Percentiles rank a stretch among this genome's conserved stretches.
These are phyloP conservation scores for Agonopterix heracliana DNA, from an alignment of 2,888 invertebrate genomes.

Conservation along the genomic window DNA sequence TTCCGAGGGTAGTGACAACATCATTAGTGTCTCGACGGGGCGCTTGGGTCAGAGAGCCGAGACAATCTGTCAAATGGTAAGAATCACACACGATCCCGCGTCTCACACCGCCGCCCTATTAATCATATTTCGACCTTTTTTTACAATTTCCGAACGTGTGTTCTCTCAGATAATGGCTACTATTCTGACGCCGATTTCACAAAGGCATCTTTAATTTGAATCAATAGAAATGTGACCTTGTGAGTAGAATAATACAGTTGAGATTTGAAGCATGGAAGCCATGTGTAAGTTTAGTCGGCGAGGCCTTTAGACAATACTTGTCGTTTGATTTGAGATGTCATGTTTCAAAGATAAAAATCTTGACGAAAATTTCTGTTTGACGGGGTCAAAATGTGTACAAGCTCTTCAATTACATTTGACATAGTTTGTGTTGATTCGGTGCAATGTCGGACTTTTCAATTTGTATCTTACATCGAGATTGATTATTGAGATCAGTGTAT, in stretches of 20 bases:
- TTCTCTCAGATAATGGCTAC: conserved; percentile 70
- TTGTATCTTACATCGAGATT: conserved; percentile 24
- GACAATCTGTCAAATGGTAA: conserved; percentile 74
- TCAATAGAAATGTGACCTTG: too few relatives aligned
- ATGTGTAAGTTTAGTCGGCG: conserved; percentile 37
- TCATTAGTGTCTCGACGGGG: conserved; percentile 68
- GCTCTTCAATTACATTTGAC: conserved; percentile 69
- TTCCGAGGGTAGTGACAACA: conserved; percentile 38
- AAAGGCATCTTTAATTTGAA: conserved; percentile 19
- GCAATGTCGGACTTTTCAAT: conserved; percentile 29
- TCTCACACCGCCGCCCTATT: conserved; percentile 64
- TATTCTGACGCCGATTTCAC: conserved; percentile 44
- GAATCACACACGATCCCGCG: conserved; percentile 65
- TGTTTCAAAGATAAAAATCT: conserved; percentile 62
- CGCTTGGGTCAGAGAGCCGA: conserved; percentile 69
- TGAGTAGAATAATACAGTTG: too few relatives aligned
- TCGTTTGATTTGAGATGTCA: conserved; percentile 69
- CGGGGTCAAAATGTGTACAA: conserved; percentile 63
- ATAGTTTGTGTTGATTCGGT: conserved; percentile 30
- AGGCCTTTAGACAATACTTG: conserved; percentile 62
- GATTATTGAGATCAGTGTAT: conserved; percentile 42
- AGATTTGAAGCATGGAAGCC: background rate
- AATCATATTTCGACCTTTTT: conserved; percentile 72
- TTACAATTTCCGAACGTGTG: conserved; percentile 68
- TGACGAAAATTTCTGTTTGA: conserved; percentile 64